phyloP scores from a whole-genome alignment of 2,888 invertebrate species.

The Ophion ellenae region DNA sequence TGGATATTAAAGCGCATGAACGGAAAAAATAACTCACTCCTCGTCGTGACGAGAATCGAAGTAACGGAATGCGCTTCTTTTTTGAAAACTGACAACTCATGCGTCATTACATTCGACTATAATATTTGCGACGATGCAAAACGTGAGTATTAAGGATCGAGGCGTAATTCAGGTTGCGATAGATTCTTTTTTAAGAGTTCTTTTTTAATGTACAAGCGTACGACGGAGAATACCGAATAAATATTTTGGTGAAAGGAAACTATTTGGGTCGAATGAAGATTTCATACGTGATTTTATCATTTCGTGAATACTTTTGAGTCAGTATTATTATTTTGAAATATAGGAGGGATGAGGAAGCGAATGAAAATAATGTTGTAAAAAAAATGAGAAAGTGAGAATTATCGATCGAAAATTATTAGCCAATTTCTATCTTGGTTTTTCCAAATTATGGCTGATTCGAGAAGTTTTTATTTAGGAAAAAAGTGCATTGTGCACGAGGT shows the following conservation, averaged over 20 bases:
- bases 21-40: neutral
- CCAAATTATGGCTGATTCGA: no score
- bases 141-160: conserved; percentile 30
- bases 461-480: no score
- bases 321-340: neutral
- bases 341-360: no score
- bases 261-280: neutral
- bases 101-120: neutral
- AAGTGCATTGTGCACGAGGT: no score
- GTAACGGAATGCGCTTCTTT: conserved; percentile 15
- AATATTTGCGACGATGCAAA: conserved; percentile 24
- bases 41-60: conserved; percentile 15
- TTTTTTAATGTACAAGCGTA: neutral
- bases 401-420: no score
- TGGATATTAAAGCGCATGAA: conserved; percentile 17
- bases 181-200: no score
- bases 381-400: no score
- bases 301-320: neutral
- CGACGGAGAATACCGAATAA: neutral
- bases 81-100: conserved; percentile 14
- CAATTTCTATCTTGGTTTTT: no score
- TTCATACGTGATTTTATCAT: neutral
- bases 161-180: no score
- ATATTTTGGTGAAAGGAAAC: neutral
- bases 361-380: neutral